Conservation (phyloP, 2,888 invertebrate genomes). For the Caenorhabditis becei region DNA sequence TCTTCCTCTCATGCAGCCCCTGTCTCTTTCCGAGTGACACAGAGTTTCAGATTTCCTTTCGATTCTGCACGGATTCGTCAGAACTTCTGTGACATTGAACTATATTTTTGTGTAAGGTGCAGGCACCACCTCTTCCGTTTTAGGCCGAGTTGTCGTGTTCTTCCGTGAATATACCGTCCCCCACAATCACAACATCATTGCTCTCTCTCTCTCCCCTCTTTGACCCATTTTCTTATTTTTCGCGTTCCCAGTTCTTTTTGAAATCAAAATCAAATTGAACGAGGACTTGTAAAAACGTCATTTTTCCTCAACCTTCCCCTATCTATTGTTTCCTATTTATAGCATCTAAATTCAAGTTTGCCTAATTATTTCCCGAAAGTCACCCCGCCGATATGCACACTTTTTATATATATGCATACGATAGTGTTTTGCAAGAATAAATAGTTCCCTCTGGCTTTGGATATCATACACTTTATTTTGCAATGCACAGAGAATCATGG, state of each 20-base stretch:
- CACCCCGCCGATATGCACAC: slow-evolving; percentile 4
- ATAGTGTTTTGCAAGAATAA: slow-evolving; percentile 1
- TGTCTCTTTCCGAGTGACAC: slow-evolving; percentile 6
- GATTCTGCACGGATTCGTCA: not conserved
- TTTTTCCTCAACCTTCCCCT: not conserved
- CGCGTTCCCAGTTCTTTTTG: not conserved
- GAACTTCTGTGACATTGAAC: not conserved
- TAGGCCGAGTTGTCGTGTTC: not conserved
- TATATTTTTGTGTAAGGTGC: slow-evolving; percentile 1
- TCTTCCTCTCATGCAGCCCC: slow-evolving; percentile 13
- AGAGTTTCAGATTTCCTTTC: not conserved
- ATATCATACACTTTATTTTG: not conserved
- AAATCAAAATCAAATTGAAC: not conserved
- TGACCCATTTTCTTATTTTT: not conserved
- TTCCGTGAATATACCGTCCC: not conserved
- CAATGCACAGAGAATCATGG: slow-evolving; percentile 7
- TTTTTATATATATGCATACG: slow-evolving; percentile 5
- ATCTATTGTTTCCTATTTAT: not conserved
- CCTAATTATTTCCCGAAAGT: slow-evolving; percentile 1
- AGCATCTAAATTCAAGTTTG: not conserved
- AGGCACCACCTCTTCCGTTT: not conserved
- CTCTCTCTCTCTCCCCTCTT: not conserved
- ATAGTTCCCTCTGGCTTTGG: not conserved
- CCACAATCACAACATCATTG: not conserved
- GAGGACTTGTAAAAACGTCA: not conserved